Evolutionary conservation across 2,113 vertebrate genomes (phyloP), one percentile per base, ranked within the genome.

Genomic region (Cnemophilus loriae): DNA sequence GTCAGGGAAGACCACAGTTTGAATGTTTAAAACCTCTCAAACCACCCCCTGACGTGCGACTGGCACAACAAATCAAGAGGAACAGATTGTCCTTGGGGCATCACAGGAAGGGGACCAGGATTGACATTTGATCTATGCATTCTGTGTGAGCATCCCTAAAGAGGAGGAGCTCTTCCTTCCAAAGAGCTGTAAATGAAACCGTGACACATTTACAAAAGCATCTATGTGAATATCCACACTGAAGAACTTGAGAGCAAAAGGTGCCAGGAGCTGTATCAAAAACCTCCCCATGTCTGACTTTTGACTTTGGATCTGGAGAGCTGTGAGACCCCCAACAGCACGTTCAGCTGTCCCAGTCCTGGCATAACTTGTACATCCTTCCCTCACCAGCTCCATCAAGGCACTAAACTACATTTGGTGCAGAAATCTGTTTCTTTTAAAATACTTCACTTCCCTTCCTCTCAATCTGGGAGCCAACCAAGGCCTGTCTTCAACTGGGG

Each of bases 401-500:
- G 18, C 33, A 21, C 13, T 30, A 16, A 78, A 10, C 4, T 32
- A 78, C 32, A 50, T 68, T 28, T 20, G 64, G 33, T 42, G 61
- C 14, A 42, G 52, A 85, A 83, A 59, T 63, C 11, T 39, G 1
- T 21, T 57, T 70, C 28, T 76, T 89, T 64, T 35, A 27, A 83
- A 86, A n/a, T n/a, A 23, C 3, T 44, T 50, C 0, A 7, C 30
- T 88, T 63, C n/a, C 3, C 67, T 87, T 77, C 33, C 30, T 50
- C 20, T 71, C 22, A 20, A 20, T 26, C 42, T 59, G 16, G 30
- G n/a, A 79, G 33, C 5, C 35, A 90, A 28, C 5, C 13, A 39
- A 64, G 28, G 30, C 16, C 7, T 8, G 0, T 39, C 35, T 82
- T 85, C 1, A 2, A 22, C 10, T 9, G n/a, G 13, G 7, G 22